Conservation (phyloP, 64 coral and sea anemone genomes). For the Orbicella faveolata region DNA sequence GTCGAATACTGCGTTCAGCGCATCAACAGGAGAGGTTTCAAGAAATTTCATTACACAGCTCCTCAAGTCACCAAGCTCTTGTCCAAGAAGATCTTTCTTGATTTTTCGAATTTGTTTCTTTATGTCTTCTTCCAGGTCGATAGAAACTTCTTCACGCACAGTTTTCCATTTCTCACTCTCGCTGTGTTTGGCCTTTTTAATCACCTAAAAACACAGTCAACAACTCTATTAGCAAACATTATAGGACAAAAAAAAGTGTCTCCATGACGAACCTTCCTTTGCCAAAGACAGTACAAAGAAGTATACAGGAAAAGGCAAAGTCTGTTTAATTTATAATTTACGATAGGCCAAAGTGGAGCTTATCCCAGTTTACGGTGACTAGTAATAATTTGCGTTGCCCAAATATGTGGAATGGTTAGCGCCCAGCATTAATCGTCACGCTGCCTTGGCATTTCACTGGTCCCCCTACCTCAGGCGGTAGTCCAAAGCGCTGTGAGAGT, state of each 20-base stretch:
- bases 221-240: neutral
- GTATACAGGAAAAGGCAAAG: too few species aligned
- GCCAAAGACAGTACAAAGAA: too few species aligned
- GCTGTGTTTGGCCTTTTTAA: conserved; percentile 55
- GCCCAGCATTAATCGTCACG: too few species aligned
- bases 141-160: conserved; percentile 39
- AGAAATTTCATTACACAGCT: conserved; percentile 68
- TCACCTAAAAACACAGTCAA: conserved; percentile 34
- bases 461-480: too few species aligned
- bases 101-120: conserved; percentile 58
- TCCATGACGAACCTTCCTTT: neutral
- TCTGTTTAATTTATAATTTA: too few species aligned
- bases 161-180: conserved; percentile 73
- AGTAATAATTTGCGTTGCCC: too few species aligned
- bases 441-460: too few species aligned
- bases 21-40: conserved; percentile 52
- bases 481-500: too few species aligned
- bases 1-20: conserved; percentile 55
- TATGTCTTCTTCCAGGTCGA: conserved; percentile 77
- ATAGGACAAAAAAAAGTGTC: neutral
- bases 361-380: neutral
- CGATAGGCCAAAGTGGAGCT: too few species aligned
- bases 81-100: conserved; percentile 74
- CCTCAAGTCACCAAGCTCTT: conserved; percentile 53
- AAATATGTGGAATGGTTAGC: too few species aligned